A percentile compares a stretch with the other conserved stretches of the same genome.
phyloP scores from a whole-genome alignment of 2,113 vertebrate genomes.

The Toxotes jaculatrix region DNA sequence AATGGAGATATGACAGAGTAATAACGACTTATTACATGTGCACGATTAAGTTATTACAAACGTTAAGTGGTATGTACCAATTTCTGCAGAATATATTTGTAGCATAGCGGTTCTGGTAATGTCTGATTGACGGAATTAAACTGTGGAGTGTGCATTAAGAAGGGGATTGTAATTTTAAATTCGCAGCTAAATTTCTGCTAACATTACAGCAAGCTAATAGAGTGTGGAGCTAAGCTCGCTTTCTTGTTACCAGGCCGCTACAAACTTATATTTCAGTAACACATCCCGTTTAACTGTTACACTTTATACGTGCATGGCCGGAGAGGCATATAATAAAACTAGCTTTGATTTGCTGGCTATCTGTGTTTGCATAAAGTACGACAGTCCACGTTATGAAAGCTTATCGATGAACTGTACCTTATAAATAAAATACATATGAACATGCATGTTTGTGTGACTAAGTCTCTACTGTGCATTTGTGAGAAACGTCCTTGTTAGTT shows the following conservation, averaged over 20 bases:
- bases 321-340: not conserved
- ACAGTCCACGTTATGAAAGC: not conserved
- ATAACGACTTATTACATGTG: conserved; percentile 80
- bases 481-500: not conserved
- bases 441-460: not conserved
- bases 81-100: conserved; percentile 28
- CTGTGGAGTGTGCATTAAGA: conserved; percentile 18
- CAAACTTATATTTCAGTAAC: not conserved
- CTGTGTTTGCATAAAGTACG: not conserved
- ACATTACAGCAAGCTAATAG: conserved; percentile 51
- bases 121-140: conserved; percentile 32
- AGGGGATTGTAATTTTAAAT: conserved; percentile 55
- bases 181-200: conserved; percentile 62
- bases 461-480: not conserved
- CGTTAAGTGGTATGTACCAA: conserved; percentile 78
- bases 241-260: conserved; percentile 3
- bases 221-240: conserved; percentile 21
- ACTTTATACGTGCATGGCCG: not conserved
- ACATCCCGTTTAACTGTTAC: not conserved
- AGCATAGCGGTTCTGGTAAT: not conserved
- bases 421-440: not conserved
- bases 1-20: conserved; percentile 81
- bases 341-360: not conserved
- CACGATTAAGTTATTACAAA: conserved; percentile 74
- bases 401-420: not conserved